Percentiles rank a stretch among this genome's conserved stretches.
These are phyloP conservation scores for Pheosia gnoma DNA, from an alignment of 2,888 invertebrate genomes.

Conservation along the genomic window DNA sequence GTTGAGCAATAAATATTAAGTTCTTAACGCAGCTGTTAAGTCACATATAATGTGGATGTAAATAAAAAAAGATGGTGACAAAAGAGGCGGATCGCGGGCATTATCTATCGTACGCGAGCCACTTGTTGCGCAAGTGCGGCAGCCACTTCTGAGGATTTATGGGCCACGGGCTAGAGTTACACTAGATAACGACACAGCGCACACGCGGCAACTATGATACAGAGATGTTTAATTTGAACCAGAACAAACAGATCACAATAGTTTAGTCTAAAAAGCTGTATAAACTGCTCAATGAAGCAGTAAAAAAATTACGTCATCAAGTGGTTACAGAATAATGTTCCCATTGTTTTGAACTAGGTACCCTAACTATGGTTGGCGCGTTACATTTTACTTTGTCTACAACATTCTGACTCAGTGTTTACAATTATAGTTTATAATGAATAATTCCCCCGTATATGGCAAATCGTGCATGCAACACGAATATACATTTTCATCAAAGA, in stretches of 20 bases:
- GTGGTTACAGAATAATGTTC: not conserved
- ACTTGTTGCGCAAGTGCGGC: conserved; percentile 76
- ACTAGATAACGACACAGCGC: conserved; percentile 73
- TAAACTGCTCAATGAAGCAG: conserved; percentile 8
- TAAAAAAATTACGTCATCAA: not conserved
- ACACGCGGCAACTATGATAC: conserved; percentile 52
- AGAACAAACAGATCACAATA: conserved; percentile 56
- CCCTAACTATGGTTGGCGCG: not conserved
- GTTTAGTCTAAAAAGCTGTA: conserved; percentile 27
- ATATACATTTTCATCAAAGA: conserved; percentile 17
- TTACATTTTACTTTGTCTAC: conserved; percentile 3
- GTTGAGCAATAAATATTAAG: not conserved
- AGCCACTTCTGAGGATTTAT: conserved; percentile 73
- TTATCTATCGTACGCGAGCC: conserved; percentile 56
- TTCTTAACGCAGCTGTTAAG: not conserved
- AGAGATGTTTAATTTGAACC: conserved; percentile 57
- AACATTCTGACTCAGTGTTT: conserved; percentile 13
- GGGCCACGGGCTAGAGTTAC: conserved; percentile 71
- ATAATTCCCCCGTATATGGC: conserved; percentile 21
- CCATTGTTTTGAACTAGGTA: not conserved
- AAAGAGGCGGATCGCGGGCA: conserved; percentile 48
- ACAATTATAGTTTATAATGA: conserved; percentile 26
- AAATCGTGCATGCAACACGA: conserved; percentile 11
- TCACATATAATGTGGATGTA: not conserved
- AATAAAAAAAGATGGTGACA: conserved; percentile 45